These are phyloP conservation scores for Cantharis flavilabris DNA, from an alignment of 2,888 invertebrate genomes.

Conservation along the genomic window DNA sequence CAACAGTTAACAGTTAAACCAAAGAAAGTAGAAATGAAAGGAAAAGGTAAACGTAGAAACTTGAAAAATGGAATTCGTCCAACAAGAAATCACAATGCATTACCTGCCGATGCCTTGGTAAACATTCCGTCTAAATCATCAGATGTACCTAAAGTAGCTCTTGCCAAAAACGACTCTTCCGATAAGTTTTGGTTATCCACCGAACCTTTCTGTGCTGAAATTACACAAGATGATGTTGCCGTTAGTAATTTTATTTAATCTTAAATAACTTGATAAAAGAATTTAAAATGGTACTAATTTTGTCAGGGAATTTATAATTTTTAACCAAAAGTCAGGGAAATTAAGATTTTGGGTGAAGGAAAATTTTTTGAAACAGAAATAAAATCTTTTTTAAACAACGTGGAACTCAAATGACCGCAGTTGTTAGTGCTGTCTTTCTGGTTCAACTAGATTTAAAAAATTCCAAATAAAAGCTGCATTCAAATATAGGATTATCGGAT, in stretches of 20 bases:
- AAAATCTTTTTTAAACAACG: no score
- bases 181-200: constrained; percentile 95
- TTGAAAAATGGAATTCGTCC: not conserved
- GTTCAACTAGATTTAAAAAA: no score
- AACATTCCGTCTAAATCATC: not conserved
- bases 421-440: no score
- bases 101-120: not conserved
- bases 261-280: no score
- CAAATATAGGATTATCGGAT: no score
- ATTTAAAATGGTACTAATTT: no score
- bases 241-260: constrained; percentile 38
- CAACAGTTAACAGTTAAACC: not conserved
- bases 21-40: not conserved
- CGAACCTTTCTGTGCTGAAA: constrained; percentile 89
- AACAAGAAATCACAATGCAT: not conserved
- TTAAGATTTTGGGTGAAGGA: no score
- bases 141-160: constrained; percentile 68
- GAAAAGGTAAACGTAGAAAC: not conserved
- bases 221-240: constrained; percentile 83
- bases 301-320: no score
- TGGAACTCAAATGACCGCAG: no score
- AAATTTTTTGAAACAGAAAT: no score
- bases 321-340: no score
- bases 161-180: constrained; percentile 89
- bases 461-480: no score